Evolutionary conservation across 1,140 invertebrate genomes (phyloP).

Genomic region (Macrotrachela quadricornifera): DNA sequence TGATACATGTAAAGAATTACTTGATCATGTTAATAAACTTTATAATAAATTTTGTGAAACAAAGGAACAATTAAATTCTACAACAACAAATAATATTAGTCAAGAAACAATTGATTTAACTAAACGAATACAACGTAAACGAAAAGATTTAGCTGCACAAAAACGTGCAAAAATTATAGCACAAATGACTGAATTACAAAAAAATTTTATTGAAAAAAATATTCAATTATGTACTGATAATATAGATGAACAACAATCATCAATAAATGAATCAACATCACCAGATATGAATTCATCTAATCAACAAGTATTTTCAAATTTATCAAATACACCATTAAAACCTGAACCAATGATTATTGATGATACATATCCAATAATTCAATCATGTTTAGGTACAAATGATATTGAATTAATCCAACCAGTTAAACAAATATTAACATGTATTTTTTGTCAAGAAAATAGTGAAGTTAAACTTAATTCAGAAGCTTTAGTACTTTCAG

Average conservation of each 20-base stretch:
- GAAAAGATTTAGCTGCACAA: slow-evolving; percentile 51
- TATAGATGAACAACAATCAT: slow-evolving; percentile 13
- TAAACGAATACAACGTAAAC: slow-evolving; percentile 11
- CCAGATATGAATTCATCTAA: slow-evolving; percentile 10
- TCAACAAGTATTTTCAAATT: too few species aligned
- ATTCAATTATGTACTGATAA: slow-evolving; percentile 56
- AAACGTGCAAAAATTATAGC: slow-evolving; percentile 66
- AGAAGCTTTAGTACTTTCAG: slow-evolving; percentile 60
- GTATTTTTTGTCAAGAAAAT: slow-evolving; percentile 89
- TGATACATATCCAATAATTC: too few species aligned
- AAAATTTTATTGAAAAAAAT: slow-evolving; percentile 77
- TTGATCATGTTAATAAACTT: too few species aligned
- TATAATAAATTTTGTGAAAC: background rate
- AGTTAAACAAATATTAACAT: slow-evolving; percentile 22
- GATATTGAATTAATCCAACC: too few species aligned
- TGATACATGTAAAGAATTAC: too few species aligned
- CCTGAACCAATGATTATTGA: too few species aligned
- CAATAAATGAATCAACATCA: slow-evolving; percentile 4
- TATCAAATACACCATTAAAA: background rate
- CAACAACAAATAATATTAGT: background rate
- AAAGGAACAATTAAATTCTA: background rate
- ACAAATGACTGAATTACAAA: slow-evolving; percentile 74
- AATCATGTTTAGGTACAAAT: too few species aligned
- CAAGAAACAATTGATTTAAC: background rate
- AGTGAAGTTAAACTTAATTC: slow-evolving; percentile 40